phyloP scores from a whole-genome alignment of 1,140 invertebrate species.

The Drosophila asahinai region DNA sequence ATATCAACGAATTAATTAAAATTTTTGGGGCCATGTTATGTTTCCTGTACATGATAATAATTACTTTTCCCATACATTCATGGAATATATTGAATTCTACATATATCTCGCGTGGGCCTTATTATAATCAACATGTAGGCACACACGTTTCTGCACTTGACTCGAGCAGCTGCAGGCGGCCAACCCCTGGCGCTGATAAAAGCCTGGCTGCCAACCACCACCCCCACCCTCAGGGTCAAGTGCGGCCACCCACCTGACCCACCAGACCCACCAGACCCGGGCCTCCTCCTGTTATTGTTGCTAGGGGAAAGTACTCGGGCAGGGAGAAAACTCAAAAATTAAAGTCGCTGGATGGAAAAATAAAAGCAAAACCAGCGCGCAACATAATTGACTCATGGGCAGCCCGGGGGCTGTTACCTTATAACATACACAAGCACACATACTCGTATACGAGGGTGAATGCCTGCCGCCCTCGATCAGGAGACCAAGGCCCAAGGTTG shows the following conservation, averaged over 20 bases:
- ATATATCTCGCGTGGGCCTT: conserved; percentile 31
- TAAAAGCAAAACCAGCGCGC: conserved; percentile 41
- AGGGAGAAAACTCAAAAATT: conserved; percentile 64
- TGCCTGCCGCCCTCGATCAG: conserved; percentile 30
- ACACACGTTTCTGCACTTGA: conserved; percentile 83
- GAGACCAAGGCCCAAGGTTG: conserved; percentile 38
- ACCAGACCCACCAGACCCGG: conserved; percentile 7
- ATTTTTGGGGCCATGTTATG: neutral
- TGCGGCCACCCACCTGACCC: conserved; percentile 67
- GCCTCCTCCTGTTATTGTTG: conserved; percentile 31
- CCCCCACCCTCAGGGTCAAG: conserved; percentile 67
- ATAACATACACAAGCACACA: neutral
- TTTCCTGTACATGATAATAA: conserved; percentile 11
- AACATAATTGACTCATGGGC: conserved; percentile 78
- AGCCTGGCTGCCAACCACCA: conserved; percentile 49
- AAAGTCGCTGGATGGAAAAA: conserved; percentile 71
- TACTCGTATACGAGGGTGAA: conserved; percentile 2
- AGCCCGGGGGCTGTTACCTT: conserved; percentile 36
- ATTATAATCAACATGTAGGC: conserved; percentile 69
- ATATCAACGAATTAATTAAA: conserved; percentile 1
- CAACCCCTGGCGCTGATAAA: conserved; percentile 71
- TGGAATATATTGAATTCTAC: conserved; percentile 18
- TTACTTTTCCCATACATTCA: neutral
- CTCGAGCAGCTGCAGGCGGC: conserved; percentile 61
- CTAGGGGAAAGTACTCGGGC: conserved; percentile 42